Evolutionary conservation across 2,888 invertebrate genomes (phyloP), one percentile per base, ranked within the genome.

Genomic region (Diploptera punctata): DNA sequence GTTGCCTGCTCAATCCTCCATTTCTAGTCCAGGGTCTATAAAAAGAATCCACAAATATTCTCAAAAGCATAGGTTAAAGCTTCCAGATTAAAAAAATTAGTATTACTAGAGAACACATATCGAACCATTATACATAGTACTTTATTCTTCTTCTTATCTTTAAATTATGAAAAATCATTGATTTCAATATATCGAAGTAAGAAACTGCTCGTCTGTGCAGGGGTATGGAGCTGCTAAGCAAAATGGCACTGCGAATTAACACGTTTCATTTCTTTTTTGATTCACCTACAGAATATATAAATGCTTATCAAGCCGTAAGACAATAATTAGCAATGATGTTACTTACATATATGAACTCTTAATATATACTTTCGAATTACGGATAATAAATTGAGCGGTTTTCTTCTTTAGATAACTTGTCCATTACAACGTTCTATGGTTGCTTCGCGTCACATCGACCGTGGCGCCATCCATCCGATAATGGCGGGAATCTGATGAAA

Each of bases 401-500:
- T 24, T 47, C n/a, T 9, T 26, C 7, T 3, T n/a, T 29, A 57
- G 57, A 57, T 57, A 16, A 21, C 29, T 57, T 33, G 10, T 18
- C 47, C 65, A 44, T 57, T 57, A 57, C 57, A 57, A 21, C 57
- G n/a, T 19, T 57, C 29, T 57, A 47, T 44, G 18, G 26, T 29
- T 26, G 19, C 47, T 67, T n/a, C 38, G 71, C 71, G 71, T 71
- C 71, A 49, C 18, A 67, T n/a, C 65, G 65, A 71, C 65, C 16
- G 38, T 52, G 38, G 71, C 65, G 71, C 71, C 62, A 52, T 67
- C 67, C 18, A 60, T 57, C 10, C 18, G 47, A n/a, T 5, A 4
- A n/a, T 43, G 71, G 54, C 67, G 67, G 71, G 67, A 71, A 54
- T 38, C n/a, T 47, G 47, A 13, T 26, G 38, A 26, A 10, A 19